phyloP scores from a whole-genome alignment of 2,113 vertebrate genomes.

The Paedocypris sp. region DNA sequence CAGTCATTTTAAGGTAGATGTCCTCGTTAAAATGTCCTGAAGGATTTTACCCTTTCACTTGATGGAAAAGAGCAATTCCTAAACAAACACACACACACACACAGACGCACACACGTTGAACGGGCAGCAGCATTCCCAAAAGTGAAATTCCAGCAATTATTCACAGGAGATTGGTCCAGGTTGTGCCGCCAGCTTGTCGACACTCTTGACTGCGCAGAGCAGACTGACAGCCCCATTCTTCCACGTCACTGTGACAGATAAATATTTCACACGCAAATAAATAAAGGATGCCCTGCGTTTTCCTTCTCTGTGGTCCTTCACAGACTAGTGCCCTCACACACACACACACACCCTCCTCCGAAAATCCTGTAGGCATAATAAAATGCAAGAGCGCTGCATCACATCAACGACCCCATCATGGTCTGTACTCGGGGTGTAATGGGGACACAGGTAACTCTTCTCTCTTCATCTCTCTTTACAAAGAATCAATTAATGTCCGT shows the following conservation, averaged over 20 bases:
- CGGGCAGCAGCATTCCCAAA: slow-evolving; percentile 62
- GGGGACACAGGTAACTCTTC: slow-evolving; percentile 56
- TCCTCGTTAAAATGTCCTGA: too few species aligned
- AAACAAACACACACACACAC: slow-evolving; percentile 48
- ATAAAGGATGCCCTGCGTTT: slow-evolving; percentile 93
- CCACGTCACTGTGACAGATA: slow-evolving; percentile 84
- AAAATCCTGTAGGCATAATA: slow-evolving; percentile 1
- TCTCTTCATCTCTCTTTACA: slow-evolving; percentile 63
- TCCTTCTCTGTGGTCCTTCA: slow-evolving; percentile 82
- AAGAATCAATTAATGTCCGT: slow-evolving; percentile 72
- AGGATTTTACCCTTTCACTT: slow-evolving; percentile 55
- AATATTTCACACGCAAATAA: slow-evolving; percentile 99
- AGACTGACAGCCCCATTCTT: slow-evolving; percentile 89
- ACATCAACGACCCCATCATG: slow-evolving; percentile 7
- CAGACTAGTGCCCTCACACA: slow-evolving; percentile 70
- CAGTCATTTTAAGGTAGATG: slow-evolving; percentile 3
- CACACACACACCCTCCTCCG: not conserved
- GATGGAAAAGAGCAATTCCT: slow-evolving; percentile 51
- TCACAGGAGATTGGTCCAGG: slow-evolving; percentile 60
- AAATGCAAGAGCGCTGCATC: slow-evolving; percentile 15
- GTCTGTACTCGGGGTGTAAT: slow-evolving; percentile 34
- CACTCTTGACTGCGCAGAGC: slow-evolving; percentile 68
- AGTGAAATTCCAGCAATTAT: slow-evolving; percentile 74
- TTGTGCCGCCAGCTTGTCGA: slow-evolving; percentile 63
- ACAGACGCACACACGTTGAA: slow-evolving; percentile 53